Evolutionary conservation across 2,113 vertebrate species (phyloP).

Genomic region (Ammospiza caudacuta): DNA sequence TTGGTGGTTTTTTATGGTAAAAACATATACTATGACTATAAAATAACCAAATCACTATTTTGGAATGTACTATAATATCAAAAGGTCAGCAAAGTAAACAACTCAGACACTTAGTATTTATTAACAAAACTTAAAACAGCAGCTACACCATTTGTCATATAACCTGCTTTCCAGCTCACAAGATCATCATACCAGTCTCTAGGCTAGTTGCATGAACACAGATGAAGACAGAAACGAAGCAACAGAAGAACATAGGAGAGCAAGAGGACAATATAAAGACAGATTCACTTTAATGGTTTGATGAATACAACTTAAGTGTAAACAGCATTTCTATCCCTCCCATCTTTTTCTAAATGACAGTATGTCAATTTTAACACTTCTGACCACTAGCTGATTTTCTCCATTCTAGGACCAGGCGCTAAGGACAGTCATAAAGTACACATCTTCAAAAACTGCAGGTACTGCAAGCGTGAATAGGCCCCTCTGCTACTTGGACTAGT

Average conservation of each 20-base stretch:
- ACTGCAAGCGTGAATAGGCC: not conserved
- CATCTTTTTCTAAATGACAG: not conserved
- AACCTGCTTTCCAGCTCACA: not conserved
- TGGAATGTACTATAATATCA: not conserved
- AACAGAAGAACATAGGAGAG: rapidly evolving
- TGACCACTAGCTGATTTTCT: not conserved
- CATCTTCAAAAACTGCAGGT: not conserved
- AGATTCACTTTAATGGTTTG: not conserved
- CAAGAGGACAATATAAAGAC: rapidly evolving
- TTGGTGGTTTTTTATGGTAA: not conserved
- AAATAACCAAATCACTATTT: not conserved
- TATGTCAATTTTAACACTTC: not conserved
- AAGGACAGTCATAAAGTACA: not conserved
- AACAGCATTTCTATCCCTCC: not conserved
- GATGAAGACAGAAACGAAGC: not conserved
- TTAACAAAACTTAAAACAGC: not conserved
- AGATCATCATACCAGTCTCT: not conserved
- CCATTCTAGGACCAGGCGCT: not conserved
- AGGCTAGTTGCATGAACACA: not conserved
- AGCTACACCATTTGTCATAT: not conserved
- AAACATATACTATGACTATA: not conserved
- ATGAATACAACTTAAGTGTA: not conserved
- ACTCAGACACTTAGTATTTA: not conserved
- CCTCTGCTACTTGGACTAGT: not conserved
- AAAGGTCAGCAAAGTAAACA: not conserved